Evolutionary conservation across 2,113 vertebrate genomes (phyloP), one percentile per base, ranked within the genome.

Genomic region (Crotophaga sulcirostris): DNA sequence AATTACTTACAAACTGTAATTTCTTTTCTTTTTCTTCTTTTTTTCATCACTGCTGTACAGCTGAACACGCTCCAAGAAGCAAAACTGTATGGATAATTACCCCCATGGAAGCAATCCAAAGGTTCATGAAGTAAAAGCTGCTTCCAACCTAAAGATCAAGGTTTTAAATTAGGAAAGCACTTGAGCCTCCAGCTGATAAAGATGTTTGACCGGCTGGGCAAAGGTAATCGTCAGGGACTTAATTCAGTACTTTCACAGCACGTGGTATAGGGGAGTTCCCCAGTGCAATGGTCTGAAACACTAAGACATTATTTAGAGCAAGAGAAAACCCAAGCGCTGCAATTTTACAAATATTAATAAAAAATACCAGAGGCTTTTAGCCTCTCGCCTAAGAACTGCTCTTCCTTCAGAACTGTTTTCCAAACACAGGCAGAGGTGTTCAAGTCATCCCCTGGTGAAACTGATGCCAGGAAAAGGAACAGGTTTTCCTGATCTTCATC

Each of bases 161-260:
- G 67, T 67, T 94, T 96, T 90, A 90, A 90, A 96, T 90, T 88
- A 88, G 76, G 59, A 67, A 94, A 90, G 51, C 44, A 68, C 36
- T 97, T 56, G 31, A 84, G 25, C 29, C 51, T 91, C 78, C 82
- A 74, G 55, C 59, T 91, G 89, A 66, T 85, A 86, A 80, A 88
- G 45, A 72, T 15, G 42, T 42, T 28, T 90, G 82, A 77, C 85
- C 68, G 59, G 75, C 79, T 92, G 63, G 59, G 85, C 33, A 75
- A 70, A 83, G 68, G 79, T 80, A 90, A 93, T 77, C 13, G 0
- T 56, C 44, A 51, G 38, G 55, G 84, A 49, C 47, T 88, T 91
- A 70, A 80, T 64, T 86, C 64, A 63, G 74, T 47, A 86, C 42
- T 88, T 72, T n/a, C 6, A n/a, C 24, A 51, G 73, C 38, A 60